A percentile compares a stretch with the other conserved stretches of the same genome.
phyloP scores from a whole-genome alignment of 2,797 vertebrate genomes.

The Sebastes matsubarae region DNA sequence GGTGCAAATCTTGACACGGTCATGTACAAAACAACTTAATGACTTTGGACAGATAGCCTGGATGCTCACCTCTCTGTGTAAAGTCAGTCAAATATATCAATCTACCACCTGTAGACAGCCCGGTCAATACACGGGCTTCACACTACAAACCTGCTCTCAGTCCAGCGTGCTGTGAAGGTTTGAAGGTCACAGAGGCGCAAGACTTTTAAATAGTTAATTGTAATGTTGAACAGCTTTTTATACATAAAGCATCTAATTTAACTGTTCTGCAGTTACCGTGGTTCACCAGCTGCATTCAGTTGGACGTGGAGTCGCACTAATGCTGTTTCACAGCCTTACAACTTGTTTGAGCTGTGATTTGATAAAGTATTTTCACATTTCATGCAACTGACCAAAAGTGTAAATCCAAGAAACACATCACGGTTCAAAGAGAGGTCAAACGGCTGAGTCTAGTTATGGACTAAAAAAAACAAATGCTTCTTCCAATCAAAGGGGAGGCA shows the following conservation, averaged over 20 bases:
- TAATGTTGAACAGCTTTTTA: neutral
- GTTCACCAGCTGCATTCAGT: too few species aligned
- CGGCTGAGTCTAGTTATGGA: slow-evolving; percentile 10
- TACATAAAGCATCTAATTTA: neutral
- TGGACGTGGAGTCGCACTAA: neutral
- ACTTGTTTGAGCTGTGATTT: neutral
- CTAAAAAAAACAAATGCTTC: slow-evolving; percentile 42
- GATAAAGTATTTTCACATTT: slow-evolving; percentile 1
- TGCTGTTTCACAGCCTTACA: neutral
- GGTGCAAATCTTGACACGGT: slow-evolving; percentile 50
- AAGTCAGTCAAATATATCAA: slow-evolving; percentile 73
- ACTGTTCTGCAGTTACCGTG: too few species aligned
- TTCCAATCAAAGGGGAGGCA: slow-evolving; percentile 54
- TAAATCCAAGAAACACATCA: slow-evolving; percentile 8
- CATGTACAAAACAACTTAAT: slow-evolving; percentile 67
- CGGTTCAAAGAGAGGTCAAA: slow-evolving; percentile 29
- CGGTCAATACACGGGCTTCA: slow-evolving; percentile 49
- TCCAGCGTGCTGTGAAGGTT: neutral
- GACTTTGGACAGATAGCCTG: slow-evolving; percentile 63
- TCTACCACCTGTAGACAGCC: slow-evolving; percentile 61
- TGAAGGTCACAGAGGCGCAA: neutral
- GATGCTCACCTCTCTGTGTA: slow-evolving; percentile 49
- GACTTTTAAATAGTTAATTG: neutral
- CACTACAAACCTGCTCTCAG: slow-evolving; percentile 1
- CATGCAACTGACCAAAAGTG: neutral